Percentiles rank a stretch among this genome's conserved stretches.
These are phyloP conservation scores for Eulimnadia texana DNA, from an alignment of 1,140 invertebrate genomes.

Conservation along the genomic window DNA sequence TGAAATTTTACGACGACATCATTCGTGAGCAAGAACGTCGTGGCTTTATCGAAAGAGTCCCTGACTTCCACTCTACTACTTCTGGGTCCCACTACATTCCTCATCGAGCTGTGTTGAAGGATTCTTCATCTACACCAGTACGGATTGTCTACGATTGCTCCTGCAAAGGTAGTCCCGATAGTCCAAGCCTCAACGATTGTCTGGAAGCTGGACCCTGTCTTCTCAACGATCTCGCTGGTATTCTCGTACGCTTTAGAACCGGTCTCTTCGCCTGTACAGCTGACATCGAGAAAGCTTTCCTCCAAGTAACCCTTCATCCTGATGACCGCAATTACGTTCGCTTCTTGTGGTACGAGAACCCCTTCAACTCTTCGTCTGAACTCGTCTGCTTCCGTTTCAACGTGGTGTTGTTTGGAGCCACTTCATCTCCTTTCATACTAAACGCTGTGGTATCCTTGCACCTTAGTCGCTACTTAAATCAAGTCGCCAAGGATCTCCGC, in stretches of 20 bases:
- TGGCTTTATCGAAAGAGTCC: constrained; percentile 9
- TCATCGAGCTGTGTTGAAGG: constrained; percentile 20
- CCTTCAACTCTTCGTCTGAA: background rate
- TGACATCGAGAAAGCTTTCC: constrained; percentile 10
- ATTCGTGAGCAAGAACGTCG: background rate
- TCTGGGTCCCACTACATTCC: constrained; percentile 18
- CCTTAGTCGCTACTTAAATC: background rate
- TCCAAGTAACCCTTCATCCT: background rate
- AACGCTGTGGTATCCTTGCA: background rate
- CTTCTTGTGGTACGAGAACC: constrained; percentile 8
- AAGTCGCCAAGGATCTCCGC: background rate
- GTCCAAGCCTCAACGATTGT: constrained; percentile 16
- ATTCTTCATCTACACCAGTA: constrained; percentile 18
- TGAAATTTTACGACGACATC: background rate
- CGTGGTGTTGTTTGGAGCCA: constrained; percentile 7
- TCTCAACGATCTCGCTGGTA: background rate
- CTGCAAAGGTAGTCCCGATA: constrained; percentile 2
- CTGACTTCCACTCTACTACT: background rate
- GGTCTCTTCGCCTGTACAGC: constrained; percentile 6
- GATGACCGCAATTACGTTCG: constrained; percentile 8
- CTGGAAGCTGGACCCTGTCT: background rate
- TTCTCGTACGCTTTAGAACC: background rate
- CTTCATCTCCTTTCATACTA: constrained; percentile 7
- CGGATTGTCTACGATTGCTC: constrained; percentile 23
- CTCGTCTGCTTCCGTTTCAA: background rate